A percentile compares a stretch with the other conserved stretches of the same genome.
Evolutionary conservation across 2,797 vertebrate genomes (phyloP).

Genomic region (Gymnodraco acuticeps): DNA sequence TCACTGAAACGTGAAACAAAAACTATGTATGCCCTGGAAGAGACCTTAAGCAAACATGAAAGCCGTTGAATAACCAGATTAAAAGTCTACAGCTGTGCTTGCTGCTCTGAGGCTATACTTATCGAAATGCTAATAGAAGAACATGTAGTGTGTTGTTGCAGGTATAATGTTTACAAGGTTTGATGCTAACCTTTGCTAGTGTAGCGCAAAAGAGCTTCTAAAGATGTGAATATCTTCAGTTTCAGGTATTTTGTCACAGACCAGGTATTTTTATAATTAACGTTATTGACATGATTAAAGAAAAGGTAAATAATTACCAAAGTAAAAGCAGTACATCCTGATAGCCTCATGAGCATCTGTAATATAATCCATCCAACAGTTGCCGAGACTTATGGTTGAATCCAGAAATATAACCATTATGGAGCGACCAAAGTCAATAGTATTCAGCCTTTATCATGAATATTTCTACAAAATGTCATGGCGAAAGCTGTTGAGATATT

Average conservation of each 20-base stretch:
- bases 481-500: not conserved
- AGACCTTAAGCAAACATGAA: not conserved
- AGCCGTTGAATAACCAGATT: not conserved
- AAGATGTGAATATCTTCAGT: not conserved
- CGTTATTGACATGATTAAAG: not conserved
- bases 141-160: not conserved
- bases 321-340: no score
- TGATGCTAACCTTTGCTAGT: not conserved
- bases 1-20: not conserved
- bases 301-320: not conserved
- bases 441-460: not conserved
- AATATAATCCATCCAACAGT: no score
- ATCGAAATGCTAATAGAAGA: not conserved
- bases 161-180: not conserved
- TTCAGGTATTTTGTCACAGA: not conserved
- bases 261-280: not conserved
- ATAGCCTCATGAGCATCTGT: no score
- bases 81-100: not conserved
- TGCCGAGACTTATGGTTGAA: no score
- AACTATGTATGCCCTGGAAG: not conserved
- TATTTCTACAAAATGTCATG: not conserved
- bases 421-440: not conserved
- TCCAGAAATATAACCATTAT: no score
- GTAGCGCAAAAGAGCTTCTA: not conserved
- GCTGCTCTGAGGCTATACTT: no score